Conservation (phyloP, 2,797 vertebrate species). For the Nasua narica region DNA sequence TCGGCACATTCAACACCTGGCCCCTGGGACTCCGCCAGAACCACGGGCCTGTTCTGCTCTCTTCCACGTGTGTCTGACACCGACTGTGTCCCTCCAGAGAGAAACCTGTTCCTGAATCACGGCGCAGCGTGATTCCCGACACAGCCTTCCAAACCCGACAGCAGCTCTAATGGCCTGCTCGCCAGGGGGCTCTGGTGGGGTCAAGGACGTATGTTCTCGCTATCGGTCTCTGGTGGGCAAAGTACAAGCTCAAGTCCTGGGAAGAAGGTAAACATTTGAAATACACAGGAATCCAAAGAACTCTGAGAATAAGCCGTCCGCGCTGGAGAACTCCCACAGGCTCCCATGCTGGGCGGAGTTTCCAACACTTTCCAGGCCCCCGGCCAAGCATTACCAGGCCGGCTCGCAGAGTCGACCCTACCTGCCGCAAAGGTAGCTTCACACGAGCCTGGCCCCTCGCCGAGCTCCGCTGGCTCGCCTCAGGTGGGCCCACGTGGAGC, state of each 20-base stretch:
- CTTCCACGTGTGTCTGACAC: conserved; percentile 44
- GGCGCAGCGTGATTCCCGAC: background rate
- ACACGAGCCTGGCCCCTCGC: accelerated
- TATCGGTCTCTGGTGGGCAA: conserved; percentile 53
- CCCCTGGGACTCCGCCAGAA: conserved; percentile 40
- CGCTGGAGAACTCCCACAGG: conserved; percentile 24
- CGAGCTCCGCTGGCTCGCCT: accelerated
- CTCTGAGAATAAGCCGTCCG: conserved; percentile 48
- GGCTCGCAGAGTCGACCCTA: background rate
- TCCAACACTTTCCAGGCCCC: conserved; percentile 76
- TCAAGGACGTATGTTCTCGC: background rate
- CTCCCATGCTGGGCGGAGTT: conserved; percentile 58
- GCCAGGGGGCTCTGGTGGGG: conserved; percentile 69
- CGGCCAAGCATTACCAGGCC: conserved; percentile 67
- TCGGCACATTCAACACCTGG: conserved; percentile 41
- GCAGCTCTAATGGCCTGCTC: conserved; percentile 49
- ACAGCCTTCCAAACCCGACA: background rate
- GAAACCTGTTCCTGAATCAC: conserved; percentile 44
- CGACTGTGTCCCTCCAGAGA: conserved; percentile 17
- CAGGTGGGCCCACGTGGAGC: background rate
- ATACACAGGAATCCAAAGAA: conserved; percentile 67
- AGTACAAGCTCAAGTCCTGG: background rate
- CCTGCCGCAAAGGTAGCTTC: conserved; percentile 34
- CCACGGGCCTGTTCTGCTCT: background rate
- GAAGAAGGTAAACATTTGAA: conserved; percentile 78